These are phyloP conservation scores for Heliconius eleuchia DNA, from an alignment of 1,140 invertebrate species.

Conservation along the genomic window DNA sequence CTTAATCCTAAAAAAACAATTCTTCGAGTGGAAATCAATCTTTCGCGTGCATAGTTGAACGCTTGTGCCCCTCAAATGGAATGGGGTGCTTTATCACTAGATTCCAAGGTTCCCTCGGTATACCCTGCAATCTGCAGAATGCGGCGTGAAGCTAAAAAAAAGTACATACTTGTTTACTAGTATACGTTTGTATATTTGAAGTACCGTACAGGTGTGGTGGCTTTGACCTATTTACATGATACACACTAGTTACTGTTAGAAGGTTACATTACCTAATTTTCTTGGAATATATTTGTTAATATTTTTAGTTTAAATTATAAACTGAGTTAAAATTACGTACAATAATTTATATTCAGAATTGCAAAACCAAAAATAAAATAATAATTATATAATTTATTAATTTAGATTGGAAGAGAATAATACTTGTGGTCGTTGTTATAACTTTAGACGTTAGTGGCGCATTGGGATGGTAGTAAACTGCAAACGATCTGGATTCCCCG, in stretches of 20 bases:
- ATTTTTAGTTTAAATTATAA: too few species aligned
- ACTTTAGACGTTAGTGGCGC: too few species aligned
- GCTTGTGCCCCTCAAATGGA: background rate
- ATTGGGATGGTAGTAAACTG: too few species aligned
- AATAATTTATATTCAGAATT: background rate
- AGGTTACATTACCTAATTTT: background rate
- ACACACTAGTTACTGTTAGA: background rate
- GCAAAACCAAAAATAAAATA: background rate
- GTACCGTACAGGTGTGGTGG: slow-evolving; percentile 7
- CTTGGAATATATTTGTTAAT: background rate
- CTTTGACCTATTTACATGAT: slow-evolving; percentile 16
- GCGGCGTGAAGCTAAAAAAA: background rate
- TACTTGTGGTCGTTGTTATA: too few species aligned
- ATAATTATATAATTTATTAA: too few species aligned
- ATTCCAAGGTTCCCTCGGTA: background rate
- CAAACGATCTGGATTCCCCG: too few species aligned
- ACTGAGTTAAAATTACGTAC: background rate
- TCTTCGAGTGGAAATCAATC: too few species aligned
- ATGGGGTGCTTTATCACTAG: background rate
- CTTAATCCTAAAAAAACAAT: too few species aligned
- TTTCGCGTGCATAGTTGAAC: too few species aligned
- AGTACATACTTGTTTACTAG: background rate
- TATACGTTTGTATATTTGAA: background rate
- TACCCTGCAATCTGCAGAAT: background rate
- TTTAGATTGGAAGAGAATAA: too few species aligned